These are phyloP conservation scores for Acrocephalus arundinaceus DNA, from an alignment of 2,113 vertebrate species.

Conservation along the genomic window DNA sequence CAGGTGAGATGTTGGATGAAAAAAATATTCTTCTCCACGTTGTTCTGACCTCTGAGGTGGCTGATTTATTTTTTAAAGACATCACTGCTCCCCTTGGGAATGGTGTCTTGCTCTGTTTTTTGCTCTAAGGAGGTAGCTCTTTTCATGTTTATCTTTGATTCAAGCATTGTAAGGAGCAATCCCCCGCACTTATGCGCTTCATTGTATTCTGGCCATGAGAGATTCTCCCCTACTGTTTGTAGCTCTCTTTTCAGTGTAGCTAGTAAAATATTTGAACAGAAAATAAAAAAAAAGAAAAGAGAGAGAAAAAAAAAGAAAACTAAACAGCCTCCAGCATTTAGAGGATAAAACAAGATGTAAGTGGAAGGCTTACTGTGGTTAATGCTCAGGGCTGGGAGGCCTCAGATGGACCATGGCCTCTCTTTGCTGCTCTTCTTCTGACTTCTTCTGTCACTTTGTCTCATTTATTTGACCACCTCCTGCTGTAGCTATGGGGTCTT, in stretches of 20 bases:
- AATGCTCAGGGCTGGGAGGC: conserved; percentile 8
- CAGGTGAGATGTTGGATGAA: not conserved
- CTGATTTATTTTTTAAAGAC: conserved; percentile 34
- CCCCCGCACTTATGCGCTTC: not conserved
- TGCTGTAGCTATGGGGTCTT: not conserved
- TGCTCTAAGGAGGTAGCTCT: conserved; percentile 40
- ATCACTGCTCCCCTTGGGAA: conserved; percentile 11
- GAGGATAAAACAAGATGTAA: conserved; percentile 15
- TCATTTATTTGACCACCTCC: not conserved
- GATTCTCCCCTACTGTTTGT: conserved; percentile 57
- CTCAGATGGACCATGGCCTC: not conserved
- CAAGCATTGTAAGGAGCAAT: conserved; percentile 56
- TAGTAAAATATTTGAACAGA: conserved; percentile 54
- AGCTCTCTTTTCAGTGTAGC: conserved; percentile 50
- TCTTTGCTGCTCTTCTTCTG: not conserved
- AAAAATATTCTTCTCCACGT: not conserved
- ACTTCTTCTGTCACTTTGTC: not conserved
- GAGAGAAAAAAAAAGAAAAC: not conserved
- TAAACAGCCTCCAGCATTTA: conserved; percentile 48
- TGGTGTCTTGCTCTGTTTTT: conserved; percentile 50
- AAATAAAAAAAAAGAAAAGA: not conserved
- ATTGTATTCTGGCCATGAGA: conserved; percentile 61
- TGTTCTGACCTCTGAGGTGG: conserved; percentile 2
- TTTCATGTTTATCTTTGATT: conserved; percentile 67
- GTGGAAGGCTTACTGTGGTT: not conserved